A percentile compares a stretch with the other conserved stretches of the same genome.
Evolutionary conservation across 2,888 invertebrate species (phyloP).

Genomic region (Proisotoma minuta): DNA sequence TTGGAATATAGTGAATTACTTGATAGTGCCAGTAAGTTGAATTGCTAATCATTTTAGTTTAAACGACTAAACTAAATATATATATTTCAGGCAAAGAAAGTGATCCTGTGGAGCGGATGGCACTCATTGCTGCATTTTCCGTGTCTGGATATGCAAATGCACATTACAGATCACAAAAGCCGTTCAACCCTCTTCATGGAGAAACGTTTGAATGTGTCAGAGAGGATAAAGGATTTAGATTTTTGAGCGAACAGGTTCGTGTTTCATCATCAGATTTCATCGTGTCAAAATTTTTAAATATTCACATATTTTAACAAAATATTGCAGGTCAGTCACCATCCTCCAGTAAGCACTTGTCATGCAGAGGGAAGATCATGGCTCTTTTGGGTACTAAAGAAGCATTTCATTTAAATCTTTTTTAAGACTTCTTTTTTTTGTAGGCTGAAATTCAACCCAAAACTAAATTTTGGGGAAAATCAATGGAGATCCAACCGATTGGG

Average conservation of each 20-base stretch:
- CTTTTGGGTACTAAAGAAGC: too few species aligned
- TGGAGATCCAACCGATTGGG: constrained; percentile 80
- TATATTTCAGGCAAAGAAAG: constrained; percentile 55
- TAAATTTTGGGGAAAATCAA: constrained; percentile 85
- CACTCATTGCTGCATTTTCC: constrained; percentile 72
- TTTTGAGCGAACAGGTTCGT: constrained; percentile 69
- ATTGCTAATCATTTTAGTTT: background rate
- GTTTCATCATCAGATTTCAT: too few species aligned
- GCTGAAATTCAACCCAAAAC: constrained; percentile 79
- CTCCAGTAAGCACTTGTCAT: constrained; percentile 75
- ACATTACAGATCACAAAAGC: constrained; percentile 68
- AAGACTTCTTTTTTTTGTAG: too few species aligned
- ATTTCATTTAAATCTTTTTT: too few species aligned
- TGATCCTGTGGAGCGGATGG: constrained; percentile 67
- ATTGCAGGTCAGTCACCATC: constrained; percentile 74
- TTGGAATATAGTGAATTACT: constrained; percentile 75
- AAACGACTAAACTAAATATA: background rate
- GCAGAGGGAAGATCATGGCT: constrained; percentile 70
- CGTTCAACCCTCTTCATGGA: constrained; percentile 76
- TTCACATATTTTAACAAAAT: too few species aligned
- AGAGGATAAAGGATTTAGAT: constrained; percentile 71
- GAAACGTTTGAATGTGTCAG: constrained; percentile 78
- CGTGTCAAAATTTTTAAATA: too few species aligned
- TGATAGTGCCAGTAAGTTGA: constrained; percentile 59
- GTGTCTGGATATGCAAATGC: constrained; percentile 72